Base-by-base conservation (phyloP, 2,888 invertebrate species). In the Nyleta sp. region DNA sequence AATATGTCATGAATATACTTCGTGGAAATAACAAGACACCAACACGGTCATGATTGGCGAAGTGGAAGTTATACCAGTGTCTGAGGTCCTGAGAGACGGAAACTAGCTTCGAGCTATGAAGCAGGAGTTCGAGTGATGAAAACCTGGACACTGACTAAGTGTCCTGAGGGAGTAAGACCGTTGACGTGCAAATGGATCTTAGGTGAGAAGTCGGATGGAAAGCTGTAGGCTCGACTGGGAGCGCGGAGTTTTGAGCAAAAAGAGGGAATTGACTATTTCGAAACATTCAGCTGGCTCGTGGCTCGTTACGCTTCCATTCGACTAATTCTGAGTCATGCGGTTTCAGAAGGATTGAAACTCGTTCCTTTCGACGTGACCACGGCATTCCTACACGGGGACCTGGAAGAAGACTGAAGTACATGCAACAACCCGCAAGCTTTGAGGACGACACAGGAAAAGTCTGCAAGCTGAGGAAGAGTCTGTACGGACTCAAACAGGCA, bases 351-450 rank as follows among this genome's bases (percentile, higher is more conserved):
- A 53, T 67, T 82, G 60, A 79, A 79, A 20, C n/a, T 83, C 8
- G 28, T 28, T 28, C 2, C 28, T 28, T 28, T 28, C 28, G 28
- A 28, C 28, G 28, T 28, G 6, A 28, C 46, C 60, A 52, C 79
- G 80, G 84, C 11, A n/a, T 38, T 38, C 4, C 4, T 38, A 38
- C 4, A 38, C 4, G 38, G 38, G 4, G 38, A 38, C 15, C 59
- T 28, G 28, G 6, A 28, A 4, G 28, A 28, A 10, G 28, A 28
- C 2, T 10, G 7, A n/a, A n/a, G 28, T 83, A 62, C 35, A 83
- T 86, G 83, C 59, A 72, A 28, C 84, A 85, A 65, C 84, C 85
- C 13, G 81, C 84, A 77, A 84, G 86, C 18, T 84, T 80, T 20
- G 35, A 79, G 15, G 81, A 81, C 44, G 70, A 74, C 1, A 71